phyloP scores from a whole-genome alignment of 1,140 invertebrate species.

The Parasteatoda tepidariorum region DNA sequence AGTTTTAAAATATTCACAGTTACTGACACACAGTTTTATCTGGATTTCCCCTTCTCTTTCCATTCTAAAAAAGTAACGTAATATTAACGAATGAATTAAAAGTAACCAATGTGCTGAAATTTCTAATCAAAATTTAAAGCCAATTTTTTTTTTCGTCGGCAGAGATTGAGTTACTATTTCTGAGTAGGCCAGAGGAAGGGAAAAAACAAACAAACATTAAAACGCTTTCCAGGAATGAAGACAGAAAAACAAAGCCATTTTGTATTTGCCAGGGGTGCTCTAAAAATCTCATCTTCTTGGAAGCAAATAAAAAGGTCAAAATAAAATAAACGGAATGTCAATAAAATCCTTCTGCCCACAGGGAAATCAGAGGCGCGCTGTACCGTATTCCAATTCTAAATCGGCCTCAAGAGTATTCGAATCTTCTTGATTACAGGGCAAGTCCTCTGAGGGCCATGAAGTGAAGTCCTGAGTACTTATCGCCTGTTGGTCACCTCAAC shows the following conservation, averaged over 20 bases:
- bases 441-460: constrained; percentile 12
- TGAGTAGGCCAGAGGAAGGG: neutral
- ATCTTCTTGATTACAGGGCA: constrained; percentile 46
- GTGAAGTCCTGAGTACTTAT: neutral
- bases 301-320: constrained; percentile 31
- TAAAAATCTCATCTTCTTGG: constrained; percentile 45
- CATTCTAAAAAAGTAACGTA: too few relatives aligned
- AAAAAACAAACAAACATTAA: neutral
- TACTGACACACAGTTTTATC: too few relatives aligned
- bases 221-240: neutral
- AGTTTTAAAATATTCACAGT: too few relatives aligned
- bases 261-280: constrained; percentile 2
- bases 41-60: too few relatives aligned
- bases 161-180: neutral
- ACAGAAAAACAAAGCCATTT: neutral
- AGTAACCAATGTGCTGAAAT: too few relatives aligned
- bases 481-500: neutral
- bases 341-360: constrained; percentile 40
- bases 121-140: too few relatives aligned
- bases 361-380: constrained; percentile 35
- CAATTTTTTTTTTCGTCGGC: too few relatives aligned
- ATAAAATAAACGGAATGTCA: constrained; percentile 41
- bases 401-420: constrained; percentile 34
- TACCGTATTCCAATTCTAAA: constrained; percentile 32
- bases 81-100: too few relatives aligned